Evolutionary conservation across 2,113 vertebrate genomes (phyloP).

Genomic region (Coptodon rendalli): DNA sequence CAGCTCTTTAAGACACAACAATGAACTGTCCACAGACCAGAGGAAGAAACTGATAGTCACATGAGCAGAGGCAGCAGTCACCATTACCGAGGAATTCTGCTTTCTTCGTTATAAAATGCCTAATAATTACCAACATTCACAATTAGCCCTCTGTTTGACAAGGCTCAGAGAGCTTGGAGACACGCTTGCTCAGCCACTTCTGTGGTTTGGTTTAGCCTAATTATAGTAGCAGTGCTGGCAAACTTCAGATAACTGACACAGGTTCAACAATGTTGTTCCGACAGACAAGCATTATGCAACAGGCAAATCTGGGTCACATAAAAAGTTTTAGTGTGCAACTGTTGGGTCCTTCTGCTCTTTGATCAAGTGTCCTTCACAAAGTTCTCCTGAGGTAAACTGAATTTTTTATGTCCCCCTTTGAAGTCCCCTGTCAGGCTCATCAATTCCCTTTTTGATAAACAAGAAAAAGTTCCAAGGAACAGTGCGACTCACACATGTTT

Average conservation of each 20-base stretch:
- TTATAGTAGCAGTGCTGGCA: slow-evolving; percentile 43
- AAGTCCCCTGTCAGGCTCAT: slow-evolving; percentile 41
- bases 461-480: slow-evolving; percentile 56
- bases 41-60: slow-evolving; percentile 36
- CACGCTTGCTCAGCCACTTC: neutral
- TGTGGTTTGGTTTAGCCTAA: slow-evolving; percentile 26
- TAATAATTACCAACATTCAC: slow-evolving; percentile 34
- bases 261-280: slow-evolving; percentile 27
- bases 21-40: slow-evolving; percentile 33
- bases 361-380: slow-evolving; percentile 25
- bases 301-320: neutral
- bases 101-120: neutral
- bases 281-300: slow-evolving; percentile 25
- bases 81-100: slow-evolving; percentile 43
- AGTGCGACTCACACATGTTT: slow-evolving; percentile 64
- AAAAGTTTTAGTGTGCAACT: neutral
- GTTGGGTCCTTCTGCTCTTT: neutral
- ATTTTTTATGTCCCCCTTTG: slow-evolving; percentile 39
- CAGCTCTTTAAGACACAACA: slow-evolving; percentile 55
- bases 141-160: slow-evolving; percentile 47
- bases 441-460: slow-evolving; percentile 51
- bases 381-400: slow-evolving; percentile 48
- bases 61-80: slow-evolving; percentile 29
- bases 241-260: slow-evolving; percentile 41
- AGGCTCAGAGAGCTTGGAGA: slow-evolving; percentile 4